phyloP scores from a whole-genome alignment of 2,797 vertebrate species.

The Vultur gryphus region DNA sequence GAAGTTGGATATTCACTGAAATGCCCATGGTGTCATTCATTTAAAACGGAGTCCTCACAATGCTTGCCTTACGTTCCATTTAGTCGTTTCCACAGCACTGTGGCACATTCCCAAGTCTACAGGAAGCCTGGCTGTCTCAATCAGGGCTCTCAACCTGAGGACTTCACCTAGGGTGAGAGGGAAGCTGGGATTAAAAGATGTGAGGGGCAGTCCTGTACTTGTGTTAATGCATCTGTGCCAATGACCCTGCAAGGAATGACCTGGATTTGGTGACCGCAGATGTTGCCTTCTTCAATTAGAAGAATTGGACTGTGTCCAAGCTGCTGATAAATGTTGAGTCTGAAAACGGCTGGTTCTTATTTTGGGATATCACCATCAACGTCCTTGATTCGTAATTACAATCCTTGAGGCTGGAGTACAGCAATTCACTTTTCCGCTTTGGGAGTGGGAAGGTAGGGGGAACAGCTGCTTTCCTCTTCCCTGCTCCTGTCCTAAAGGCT shows the following conservation, averaged over 20 bases:
- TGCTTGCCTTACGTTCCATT: background rate
- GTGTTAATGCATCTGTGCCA: background rate
- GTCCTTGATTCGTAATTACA: conserved; percentile 22
- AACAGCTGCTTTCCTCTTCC: conserved; percentile 25
- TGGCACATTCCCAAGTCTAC: background rate
- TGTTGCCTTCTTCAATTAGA: background rate
- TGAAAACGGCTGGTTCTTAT: conserved; percentile 34
- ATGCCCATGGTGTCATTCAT: background rate
- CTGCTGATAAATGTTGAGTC: conserved; percentile 21
- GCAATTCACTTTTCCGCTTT: conserved; percentile 22
- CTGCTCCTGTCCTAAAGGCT: background rate
- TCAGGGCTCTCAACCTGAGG: background rate
- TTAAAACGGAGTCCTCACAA: background rate
- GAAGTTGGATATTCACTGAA: background rate
- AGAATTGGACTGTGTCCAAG: conserved; percentile 7
- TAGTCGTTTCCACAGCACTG: background rate
- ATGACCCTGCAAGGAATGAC: background rate
- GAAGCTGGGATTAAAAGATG: background rate
- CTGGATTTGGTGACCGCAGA: background rate
- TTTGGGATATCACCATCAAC: conserved; percentile 38
- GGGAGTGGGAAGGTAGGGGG: background rate
- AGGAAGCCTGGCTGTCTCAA: background rate
- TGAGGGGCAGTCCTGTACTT: background rate
- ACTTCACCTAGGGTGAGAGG: background rate
- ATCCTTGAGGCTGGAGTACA: conserved; percentile 19